A percentile compares a stretch with the other conserved stretches of the same genome.
phyloP scores from a whole-genome alignment of 2,797 vertebrate genomes.

The Carcharodon carcharias region DNA sequence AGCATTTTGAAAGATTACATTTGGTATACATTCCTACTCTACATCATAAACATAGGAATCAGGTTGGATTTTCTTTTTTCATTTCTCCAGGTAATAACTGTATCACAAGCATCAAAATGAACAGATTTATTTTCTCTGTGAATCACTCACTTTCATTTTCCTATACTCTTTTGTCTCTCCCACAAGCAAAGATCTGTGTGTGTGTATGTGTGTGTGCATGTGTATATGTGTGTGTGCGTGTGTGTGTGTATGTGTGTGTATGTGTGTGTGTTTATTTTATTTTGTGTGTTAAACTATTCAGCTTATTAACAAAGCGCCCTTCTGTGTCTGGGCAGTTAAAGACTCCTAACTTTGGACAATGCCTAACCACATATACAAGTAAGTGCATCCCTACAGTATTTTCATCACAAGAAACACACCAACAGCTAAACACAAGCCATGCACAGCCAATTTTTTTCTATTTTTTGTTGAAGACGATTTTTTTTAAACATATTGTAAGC shows the following conservation, averaged over 20 bases:
- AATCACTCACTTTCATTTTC: constrained; percentile 70
- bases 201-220: not conserved
- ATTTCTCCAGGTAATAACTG: constrained; percentile 86
- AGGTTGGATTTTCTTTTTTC: constrained; percentile 67
- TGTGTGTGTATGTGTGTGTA: not conserved
- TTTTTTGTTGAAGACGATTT: constrained; percentile 45
- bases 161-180: constrained; percentile 63
- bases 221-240: not conserved
- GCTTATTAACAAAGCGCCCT: constrained; percentile 56
- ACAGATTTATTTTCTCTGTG: constrained; percentile 74
- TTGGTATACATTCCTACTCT: constrained; percentile 98
- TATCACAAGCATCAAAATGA: constrained; percentile 88
- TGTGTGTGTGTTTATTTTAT: not conserved
- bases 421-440: constrained; percentile 92
- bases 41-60: constrained; percentile 94
- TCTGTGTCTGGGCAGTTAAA: constrained; percentile 63
- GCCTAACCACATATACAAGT: constrained; percentile 82
- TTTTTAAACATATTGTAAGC: constrained; percentile 89
- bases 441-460: constrained; percentile 69
- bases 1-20: constrained; percentile 98
- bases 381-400: constrained; percentile 88
- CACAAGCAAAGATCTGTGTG: constrained; percentile 10
- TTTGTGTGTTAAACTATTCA: constrained; percentile 32
- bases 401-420: constrained; percentile 82
- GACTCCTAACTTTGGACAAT: constrained; percentile 74